Evolutionary conservation across 2,797 vertebrate genomes (phyloP).

Genomic region (Valencia hispanica): DNA sequence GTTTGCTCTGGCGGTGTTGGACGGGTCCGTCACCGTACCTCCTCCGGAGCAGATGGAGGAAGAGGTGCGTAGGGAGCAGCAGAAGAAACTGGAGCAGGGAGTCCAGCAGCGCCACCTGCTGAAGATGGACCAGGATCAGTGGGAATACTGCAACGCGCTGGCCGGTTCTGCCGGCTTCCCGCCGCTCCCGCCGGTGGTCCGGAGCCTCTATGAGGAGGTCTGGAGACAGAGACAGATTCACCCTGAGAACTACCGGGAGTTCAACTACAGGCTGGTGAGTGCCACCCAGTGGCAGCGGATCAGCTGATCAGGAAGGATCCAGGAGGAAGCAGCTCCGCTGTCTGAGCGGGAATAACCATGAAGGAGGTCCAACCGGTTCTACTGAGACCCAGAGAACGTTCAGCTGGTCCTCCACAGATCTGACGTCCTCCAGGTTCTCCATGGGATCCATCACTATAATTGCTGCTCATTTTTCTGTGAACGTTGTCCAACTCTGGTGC

Average conservation of each 20-base stretch:
- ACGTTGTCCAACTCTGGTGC: background rate
- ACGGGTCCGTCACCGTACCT: slow-evolving; percentile 72
- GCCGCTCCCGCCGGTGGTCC: slow-evolving; percentile 56
- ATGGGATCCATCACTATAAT: too few relatives aligned
- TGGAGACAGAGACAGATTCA: slow-evolving; percentile 52
- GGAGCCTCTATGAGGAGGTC: slow-evolving; percentile 77
- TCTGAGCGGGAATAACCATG: too few relatives aligned
- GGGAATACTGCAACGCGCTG: slow-evolving; percentile 78
- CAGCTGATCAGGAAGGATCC: background rate
- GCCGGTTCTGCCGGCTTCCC: slow-evolving; percentile 66
- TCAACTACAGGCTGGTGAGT: slow-evolving; percentile 74
- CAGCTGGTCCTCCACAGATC: background rate
- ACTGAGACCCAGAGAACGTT: background rate
- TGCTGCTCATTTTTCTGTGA: too few relatives aligned
- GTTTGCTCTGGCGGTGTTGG: slow-evolving; percentile 76
- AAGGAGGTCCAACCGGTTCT: background rate
- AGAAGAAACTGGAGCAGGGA: slow-evolving; percentile 44
- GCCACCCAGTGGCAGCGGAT: slow-evolving; percentile 68
- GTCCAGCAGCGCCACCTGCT: slow-evolving; percentile 74
- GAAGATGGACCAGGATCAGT: slow-evolving; percentile 73
- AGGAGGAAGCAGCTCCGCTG: background rate
- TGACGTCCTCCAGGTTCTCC: background rate
- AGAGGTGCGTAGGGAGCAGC: slow-evolving; percentile 44
- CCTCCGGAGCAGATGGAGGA: slow-evolving; percentile 71
- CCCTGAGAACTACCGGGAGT: slow-evolving; percentile 61